Evolutionary conservation across 2,888 invertebrate species (phyloP).

Genomic region (Priocnemis perturbator): DNA sequence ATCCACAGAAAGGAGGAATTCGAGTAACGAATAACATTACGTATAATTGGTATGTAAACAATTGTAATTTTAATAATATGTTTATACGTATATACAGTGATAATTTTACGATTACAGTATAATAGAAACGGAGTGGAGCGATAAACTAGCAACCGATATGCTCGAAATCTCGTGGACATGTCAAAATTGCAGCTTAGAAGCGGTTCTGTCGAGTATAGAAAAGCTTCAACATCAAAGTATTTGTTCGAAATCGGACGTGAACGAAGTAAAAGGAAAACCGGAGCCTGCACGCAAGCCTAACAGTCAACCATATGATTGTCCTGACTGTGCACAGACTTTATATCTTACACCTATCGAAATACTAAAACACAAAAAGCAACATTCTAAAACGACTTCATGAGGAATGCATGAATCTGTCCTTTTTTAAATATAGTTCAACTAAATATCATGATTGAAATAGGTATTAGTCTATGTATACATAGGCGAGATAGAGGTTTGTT

Average conservation of each 20-base stretch:
- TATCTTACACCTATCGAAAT: conserved; percentile 89
- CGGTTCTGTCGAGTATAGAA: conserved; percentile 82
- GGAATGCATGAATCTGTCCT: background rate
- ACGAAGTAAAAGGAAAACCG: conserved; percentile 15
- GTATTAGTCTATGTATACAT: background rate
- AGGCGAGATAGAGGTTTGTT: background rate
- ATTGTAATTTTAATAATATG: background rate
- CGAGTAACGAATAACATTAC: conserved; percentile 88
- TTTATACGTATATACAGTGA: background rate
- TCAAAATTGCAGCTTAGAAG: conserved; percentile 80
- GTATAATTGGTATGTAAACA: conserved; percentile 81
- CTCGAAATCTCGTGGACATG: conserved; percentile 84
- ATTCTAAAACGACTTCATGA: conserved; percentile 47
- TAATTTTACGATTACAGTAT: conserved; percentile 75
- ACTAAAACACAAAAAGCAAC: conserved; percentile 86
- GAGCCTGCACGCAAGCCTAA: conserved; percentile 76
- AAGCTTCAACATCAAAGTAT: conserved; percentile 83
- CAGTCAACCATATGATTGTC: conserved; percentile 83
- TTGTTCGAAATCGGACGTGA: conserved; percentile 65
- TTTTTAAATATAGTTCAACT: background rate
- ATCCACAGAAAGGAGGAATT: conserved; percentile 88
- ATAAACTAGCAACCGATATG: conserved; percentile 79
- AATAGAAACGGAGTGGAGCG: conserved; percentile 83
- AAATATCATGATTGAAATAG: background rate
- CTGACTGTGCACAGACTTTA: conserved; percentile 82